A percentile compares a stretch with the other conserved stretches of the same genome.
Evolutionary conservation across 2,797 vertebrate species (phyloP).

Genomic region (Enteromius viviparus): DNA sequence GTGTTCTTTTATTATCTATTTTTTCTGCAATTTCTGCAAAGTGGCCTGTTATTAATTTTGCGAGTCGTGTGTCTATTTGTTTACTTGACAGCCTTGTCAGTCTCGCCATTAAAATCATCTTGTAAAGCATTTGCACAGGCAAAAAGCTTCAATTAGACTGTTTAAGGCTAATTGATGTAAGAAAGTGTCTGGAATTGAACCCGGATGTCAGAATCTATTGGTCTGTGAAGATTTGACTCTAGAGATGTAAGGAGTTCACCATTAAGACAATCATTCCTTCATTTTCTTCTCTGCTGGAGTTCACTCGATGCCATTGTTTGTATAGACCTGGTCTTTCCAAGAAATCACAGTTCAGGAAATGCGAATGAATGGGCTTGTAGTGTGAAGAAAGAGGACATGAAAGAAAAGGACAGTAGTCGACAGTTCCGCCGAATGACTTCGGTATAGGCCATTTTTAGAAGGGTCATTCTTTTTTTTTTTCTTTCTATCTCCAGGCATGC

Average conservation of each 20-base stretch:
- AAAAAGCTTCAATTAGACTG: background rate
- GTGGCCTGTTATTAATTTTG: constrained; percentile 7
- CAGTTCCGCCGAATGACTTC: constrained; percentile 3
- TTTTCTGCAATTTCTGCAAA: background rate
- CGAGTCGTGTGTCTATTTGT: constrained; percentile 5
- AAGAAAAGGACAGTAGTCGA: background rate
- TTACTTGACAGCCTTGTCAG: background rate
- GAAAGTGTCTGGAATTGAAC: background rate
- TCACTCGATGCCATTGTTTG: background rate
- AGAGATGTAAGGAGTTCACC: background rate
- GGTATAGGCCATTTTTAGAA: constrained; percentile 21
- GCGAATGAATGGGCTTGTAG: constrained; percentile 29
- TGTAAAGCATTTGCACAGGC: background rate
- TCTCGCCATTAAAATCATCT: background rate
- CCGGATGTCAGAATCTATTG: background rate
- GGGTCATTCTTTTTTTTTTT: background rate
- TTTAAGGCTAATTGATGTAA: background rate
- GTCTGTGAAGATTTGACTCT: constrained; percentile 29
- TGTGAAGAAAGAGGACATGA: constrained; percentile 12
- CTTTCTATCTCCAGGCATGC: background rate
- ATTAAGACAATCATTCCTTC: constrained; percentile 37
- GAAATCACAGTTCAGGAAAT: constrained; percentile 34
- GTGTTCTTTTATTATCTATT: background rate
- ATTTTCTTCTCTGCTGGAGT: constrained; percentile 19
- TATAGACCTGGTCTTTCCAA: constrained; percentile 3